Evolutionary conservation across 2,113 vertebrate genomes (phyloP), one percentile per base, ranked within the genome.

Genomic region (Budorcas taxicolor): DNA sequence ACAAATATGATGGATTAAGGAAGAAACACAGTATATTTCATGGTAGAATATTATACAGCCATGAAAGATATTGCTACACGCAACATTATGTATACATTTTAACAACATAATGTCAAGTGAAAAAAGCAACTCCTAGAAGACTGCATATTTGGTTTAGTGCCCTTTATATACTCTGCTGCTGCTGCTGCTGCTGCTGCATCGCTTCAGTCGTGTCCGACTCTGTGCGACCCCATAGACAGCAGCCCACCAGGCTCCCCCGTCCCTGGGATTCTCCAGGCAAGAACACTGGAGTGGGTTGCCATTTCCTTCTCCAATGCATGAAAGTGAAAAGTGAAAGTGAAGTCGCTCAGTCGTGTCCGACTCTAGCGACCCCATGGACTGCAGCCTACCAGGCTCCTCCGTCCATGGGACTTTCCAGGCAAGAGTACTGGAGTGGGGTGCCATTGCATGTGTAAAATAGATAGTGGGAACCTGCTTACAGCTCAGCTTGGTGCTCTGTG

Each of bases 61-160:
- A 13, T 76, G 88, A 85, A 83, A 50, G 64, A 53, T 47, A 50
- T 31, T 86, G 19, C 23, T 81, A 71, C 14, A 57, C 50, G 60
- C 36, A 97, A 81, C 31, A 78, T 27, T 84, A 50, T 91, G 2
- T 14, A 27, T 81, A 47, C 81, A 62, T 91, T 62, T 85, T 94
- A 91, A 81, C 19, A 90, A 87, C 15, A 89, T 58, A 33, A 83
- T 80, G 23, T 57, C 64, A 64, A 91, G 53, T 50, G 13, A 64
- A 92, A 91, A 89, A 91, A 58, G 10, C 50, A 86, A 90, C 16
- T 55, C 31, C 25, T 64, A 78, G 43, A 6, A 95, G 19, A 87
- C 5, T 23, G 13, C 2, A 27, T 55, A 85, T 23, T 83, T 25
- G 33, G 19, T 76, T 92, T 21, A 6, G 60, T 29, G 9, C 1